Evolutionary conservation across 2,797 vertebrate species (phyloP), one percentile per base, ranked within the genome.

Genomic region (Enteromius radiatus): DNA sequence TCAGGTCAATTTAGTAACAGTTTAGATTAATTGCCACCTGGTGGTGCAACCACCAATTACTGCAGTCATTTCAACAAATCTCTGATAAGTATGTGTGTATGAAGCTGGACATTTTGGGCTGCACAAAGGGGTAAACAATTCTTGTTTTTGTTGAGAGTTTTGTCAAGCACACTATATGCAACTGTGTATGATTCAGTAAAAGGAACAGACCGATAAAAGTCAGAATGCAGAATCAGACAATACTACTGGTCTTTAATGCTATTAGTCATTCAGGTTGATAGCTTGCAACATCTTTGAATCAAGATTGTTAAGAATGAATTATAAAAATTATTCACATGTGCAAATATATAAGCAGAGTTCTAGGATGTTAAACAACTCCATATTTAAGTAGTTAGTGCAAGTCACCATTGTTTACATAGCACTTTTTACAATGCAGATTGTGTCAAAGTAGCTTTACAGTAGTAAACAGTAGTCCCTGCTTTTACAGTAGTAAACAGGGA

Each of bases 231-330:
- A 64, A 64, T 64, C 28, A 4, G 31, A 19, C n/a, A n/a, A n/a
- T n/a, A n/a, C n/a, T n/a, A n/a, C n/a, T n/a, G n/a, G 14, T 36
- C 26, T 43, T 76, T 43, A 41, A 59, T 43, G 54, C 8, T 45
- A 17, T 45, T 45, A 64, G 4, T 5, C 56, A 77, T 63, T 63
- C 41, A n/a, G 59, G 43, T 47, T 76, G 38, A n/a, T n/a, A n/a
- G n/a, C n/a, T n/a, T n/a, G n/a, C n/a, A n/a, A 76, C 5, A 61
- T 61, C 38, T 76, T 19, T 43, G 36, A 76, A 76, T 41, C 4
- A 76, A 28, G 19, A 61, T 61, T 28, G 33, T 26, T 61, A n/a
- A 63, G 38, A 61, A 17, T 43, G 74, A 63, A 63, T 45, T 26
- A 45, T 31, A 17, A 21, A 6, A 14, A 28, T 15, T 61, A 26